Evolutionary conservation across 2,113 vertebrate species (phyloP).

Genomic region (Egretta garzetta): DNA sequence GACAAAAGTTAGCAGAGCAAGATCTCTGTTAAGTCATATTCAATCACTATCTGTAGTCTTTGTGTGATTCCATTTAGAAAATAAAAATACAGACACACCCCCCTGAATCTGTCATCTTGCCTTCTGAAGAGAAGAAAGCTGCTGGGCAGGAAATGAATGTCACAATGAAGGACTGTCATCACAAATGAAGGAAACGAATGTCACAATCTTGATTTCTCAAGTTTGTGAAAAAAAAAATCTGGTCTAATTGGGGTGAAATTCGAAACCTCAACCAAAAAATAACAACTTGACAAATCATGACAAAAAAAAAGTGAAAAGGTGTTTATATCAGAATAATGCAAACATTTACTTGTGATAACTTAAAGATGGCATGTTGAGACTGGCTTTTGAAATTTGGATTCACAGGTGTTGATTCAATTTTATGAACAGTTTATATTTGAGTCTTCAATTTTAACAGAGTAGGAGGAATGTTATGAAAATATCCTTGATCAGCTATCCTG

Average conservation of each 20-base stretch:
- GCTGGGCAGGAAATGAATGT: not conserved
- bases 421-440: not conserved
- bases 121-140: not conserved
- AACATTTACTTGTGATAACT: not conserved
- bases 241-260: not conserved
- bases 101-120: not conserved
- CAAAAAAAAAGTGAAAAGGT: not conserved
- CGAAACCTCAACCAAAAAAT: not conserved
- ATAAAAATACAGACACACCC: not conserved
- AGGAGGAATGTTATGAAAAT: not conserved
- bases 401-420: not conserved
- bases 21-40: not conserved
- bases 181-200: not conserved
- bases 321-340: not conserved
- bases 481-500: not conserved
- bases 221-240: not conserved
- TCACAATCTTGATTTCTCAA: not conserved
- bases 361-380: not conserved
- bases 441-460: not conserved
- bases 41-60: not conserved
- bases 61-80: not conserved
- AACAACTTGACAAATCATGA: not conserved
- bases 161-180: not conserved
- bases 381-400: not conserved
- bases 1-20: not conserved